A percentile compares a stretch with the other conserved stretches of the same genome.
Conservation (phyloP, 2,797 vertebrate genomes). For the Spatula versicolor region DNA sequence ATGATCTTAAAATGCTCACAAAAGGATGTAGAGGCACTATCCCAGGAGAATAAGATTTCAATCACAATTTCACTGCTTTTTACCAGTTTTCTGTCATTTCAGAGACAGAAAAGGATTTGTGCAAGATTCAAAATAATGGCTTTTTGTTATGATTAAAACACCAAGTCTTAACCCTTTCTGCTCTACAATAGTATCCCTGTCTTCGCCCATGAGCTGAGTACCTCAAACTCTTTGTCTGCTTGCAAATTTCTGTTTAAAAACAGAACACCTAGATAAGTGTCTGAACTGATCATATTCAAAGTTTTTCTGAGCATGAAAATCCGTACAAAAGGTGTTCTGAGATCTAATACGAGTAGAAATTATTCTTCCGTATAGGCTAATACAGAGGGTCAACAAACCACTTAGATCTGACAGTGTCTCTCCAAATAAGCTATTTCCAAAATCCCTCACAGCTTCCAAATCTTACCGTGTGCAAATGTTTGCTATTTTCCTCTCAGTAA, state of each 20-base stretch:
- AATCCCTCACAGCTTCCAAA: not conserved
- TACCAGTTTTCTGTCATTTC: not conserved
- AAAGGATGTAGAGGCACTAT: not conserved
- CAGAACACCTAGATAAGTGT: not conserved
- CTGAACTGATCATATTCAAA: not conserved
- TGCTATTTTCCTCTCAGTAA: not conserved
- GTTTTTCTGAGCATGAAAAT: not conserved
- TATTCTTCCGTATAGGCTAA: not conserved
- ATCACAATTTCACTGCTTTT: not conserved
- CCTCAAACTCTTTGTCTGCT: not conserved
- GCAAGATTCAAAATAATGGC: not conserved
- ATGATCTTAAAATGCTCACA: slow-evolving; percentile 14
- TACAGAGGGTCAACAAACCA: not conserved
- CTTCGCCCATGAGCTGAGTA: not conserved
- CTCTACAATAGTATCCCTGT: not conserved
- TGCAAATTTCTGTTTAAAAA: not conserved
- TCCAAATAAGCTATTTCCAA: not conserved
- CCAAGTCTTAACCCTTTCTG: slow-evolving; percentile 9
- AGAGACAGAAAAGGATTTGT: not conserved
- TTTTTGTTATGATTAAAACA: not conserved
- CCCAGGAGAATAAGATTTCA: slow-evolving; percentile 11
- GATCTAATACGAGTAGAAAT: not conserved
- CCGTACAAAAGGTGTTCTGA: not conserved
- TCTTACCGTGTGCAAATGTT: not conserved
- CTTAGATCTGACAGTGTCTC: not conserved